Conservation (phyloP, 2,888 invertebrate species). For the Periphyllus acericola region DNA sequence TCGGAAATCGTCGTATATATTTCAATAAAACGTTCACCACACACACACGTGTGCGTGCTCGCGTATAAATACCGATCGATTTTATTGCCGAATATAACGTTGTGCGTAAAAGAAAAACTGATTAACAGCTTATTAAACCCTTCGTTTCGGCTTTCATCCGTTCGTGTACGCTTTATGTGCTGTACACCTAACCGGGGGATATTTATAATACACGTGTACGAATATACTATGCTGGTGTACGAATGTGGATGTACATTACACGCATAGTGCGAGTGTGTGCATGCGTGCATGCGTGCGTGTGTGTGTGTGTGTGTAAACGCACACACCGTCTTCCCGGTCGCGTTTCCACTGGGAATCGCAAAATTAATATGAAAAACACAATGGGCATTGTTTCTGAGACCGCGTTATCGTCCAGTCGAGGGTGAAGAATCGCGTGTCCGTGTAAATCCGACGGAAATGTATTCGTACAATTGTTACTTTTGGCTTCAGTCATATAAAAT, state of each 20-base stretch:
- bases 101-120: neutral
- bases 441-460: slow-evolving; percentile 21
- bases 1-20: neutral
- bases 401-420: neutral
- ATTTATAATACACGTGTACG: no score
- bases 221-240: no score
- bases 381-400: slow-evolving; percentile 20
- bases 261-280: no score
- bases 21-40: neutral
- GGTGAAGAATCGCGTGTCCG: slow-evolving; percentile 3
- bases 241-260: no score
- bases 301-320: neutral
- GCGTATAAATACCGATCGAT: no score
- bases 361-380: slow-evolving; percentile 42
- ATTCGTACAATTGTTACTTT: slow-evolving; percentile 11
- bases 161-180: neutral
- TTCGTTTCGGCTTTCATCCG: neutral
- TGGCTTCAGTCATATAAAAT: neutral
- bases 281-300: no score
- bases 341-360: neutral
- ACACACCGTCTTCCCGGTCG: neutral
- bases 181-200: neutral
- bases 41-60: no score
- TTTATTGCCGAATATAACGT: neutral
- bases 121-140: neutral